A percentile compares a stretch with the other conserved stretches of the same genome.
These are phyloP conservation scores for Osmoderma eremita DNA, from an alignment of 2,888 invertebrate genomes.

Conservation along the genomic window DNA sequence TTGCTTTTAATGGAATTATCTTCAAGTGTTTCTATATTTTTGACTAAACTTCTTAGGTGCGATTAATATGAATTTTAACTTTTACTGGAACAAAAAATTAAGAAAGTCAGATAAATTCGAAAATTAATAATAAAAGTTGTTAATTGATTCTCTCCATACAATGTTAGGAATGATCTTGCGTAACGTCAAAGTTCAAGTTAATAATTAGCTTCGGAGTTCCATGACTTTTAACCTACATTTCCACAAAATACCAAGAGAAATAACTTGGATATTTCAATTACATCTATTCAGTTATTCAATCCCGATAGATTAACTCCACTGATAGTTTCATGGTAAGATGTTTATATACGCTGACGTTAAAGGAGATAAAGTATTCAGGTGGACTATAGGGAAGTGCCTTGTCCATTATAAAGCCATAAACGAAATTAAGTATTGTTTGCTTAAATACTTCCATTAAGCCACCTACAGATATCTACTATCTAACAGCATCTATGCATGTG, in stretches of 20 bases:
- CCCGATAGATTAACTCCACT: neutral
- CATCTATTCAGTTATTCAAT: neutral
- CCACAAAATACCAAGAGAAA: no score
- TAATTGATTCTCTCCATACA: no score
- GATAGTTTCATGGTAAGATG: no score
- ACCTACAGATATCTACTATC: conserved; percentile 3
- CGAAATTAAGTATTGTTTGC: conserved; percentile 24
- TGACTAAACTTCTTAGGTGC: neutral
- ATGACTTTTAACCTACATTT: no score
- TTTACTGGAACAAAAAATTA: no score
- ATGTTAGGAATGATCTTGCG: no score
- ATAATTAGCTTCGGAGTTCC: no score
- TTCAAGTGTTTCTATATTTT: no score
- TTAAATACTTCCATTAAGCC: conserved; percentile 22
- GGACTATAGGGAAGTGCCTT: neutral
- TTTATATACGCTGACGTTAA: neutral
- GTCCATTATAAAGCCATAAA: conserved; percentile 3
- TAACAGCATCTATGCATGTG: neutral
- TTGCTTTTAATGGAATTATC: no score
- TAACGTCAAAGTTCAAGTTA: no score
- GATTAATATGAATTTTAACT: neutral
- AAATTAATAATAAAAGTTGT: neutral
- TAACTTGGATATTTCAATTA: neutral
- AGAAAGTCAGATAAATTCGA: neutral
- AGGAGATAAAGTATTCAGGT: neutral